Evolutionary conservation across 2,888 invertebrate genomes (phyloP).

Genomic region (Azorinus chamasolen): DNA sequence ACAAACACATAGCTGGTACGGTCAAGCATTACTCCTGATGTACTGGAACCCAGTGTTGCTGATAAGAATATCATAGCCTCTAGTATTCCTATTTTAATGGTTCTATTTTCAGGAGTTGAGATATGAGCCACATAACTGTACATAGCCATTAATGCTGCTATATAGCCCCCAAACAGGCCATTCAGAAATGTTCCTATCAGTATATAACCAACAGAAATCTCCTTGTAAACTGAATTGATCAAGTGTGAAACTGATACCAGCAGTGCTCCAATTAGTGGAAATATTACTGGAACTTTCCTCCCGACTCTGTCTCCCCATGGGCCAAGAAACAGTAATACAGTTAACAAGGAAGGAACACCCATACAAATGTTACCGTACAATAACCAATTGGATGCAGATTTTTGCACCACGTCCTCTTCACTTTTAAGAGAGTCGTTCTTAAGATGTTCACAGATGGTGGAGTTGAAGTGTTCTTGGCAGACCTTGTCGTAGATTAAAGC

Average conservation of each 20-base stretch:
- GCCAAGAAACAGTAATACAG: conserved; percentile 83
- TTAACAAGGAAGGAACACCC: conserved; percentile 83
- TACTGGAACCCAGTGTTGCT: conserved; percentile 93
- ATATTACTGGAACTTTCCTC: conserved; percentile 86
- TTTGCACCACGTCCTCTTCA: conserved; percentile 81
- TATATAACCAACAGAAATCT: conserved; percentile 80
- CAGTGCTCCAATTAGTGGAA: conserved; percentile 86
- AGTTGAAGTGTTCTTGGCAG: conserved; percentile 77
- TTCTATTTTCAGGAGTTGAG: conserved; percentile 90
- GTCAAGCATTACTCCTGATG: conserved; percentile 92
- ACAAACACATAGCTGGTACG: conserved; percentile 84
- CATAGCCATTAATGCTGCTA: conserved; percentile 85
- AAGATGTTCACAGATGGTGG: conserved; percentile 67
- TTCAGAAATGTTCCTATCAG: conserved; percentile 85
- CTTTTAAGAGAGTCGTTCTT: conserved; percentile 66
- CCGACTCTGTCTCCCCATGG: conserved; percentile 86
- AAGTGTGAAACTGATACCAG: conserved; percentile 74
- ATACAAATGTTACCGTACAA: conserved; percentile 83
- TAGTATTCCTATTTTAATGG: conserved; percentile 92
- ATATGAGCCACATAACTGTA: conserved; percentile 94
- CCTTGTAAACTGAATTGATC: conserved; percentile 79
- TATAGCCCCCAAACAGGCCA: conserved; percentile 86
- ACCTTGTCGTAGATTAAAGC: conserved; percentile 86
- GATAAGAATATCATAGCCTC: conserved; percentile 94
- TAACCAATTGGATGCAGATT: conserved; percentile 83